These are phyloP conservation scores for Malurus cyaneus DNA, from an alignment of 2,113 vertebrate genomes.

Conservation along the genomic window DNA sequence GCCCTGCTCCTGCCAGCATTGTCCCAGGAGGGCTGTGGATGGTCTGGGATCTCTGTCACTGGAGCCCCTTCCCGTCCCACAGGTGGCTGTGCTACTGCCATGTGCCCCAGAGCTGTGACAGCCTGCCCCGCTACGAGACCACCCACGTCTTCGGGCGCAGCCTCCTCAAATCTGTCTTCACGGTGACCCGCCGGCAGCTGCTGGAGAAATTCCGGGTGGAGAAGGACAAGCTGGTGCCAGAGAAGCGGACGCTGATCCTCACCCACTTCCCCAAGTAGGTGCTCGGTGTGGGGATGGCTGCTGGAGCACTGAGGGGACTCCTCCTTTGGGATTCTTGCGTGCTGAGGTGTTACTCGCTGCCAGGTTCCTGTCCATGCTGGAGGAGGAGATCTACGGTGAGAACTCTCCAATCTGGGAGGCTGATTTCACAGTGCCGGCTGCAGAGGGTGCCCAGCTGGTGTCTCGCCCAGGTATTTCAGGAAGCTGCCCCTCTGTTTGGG, in stretches of 20 bases:
- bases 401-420: constrained; percentile 98
- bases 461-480: constrained; percentile 84
- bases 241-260: constrained; percentile 96
- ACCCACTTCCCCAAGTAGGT: constrained; percentile 98
- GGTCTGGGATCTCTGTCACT: not conserved
- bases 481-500: not conserved
- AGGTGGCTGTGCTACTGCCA: constrained; percentile 99
- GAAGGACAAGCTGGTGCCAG: constrained; percentile 96
- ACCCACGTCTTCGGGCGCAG: constrained; percentile 96
- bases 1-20: not conserved
- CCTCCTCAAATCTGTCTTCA: constrained; percentile 96
- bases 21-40: not conserved
- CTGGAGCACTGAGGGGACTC: not conserved
- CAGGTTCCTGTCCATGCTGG: constrained; percentile 98
- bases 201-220: constrained; percentile 98
- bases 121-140: constrained; percentile 94
- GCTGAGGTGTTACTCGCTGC: not conserved
- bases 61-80: not conserved
- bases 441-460: constrained; percentile 87
- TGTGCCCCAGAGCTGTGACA: constrained; percentile 96
- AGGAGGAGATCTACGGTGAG: constrained; percentile 97
- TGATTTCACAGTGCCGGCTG: constrained; percentile 90
- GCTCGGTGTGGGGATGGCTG: not conserved
- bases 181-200: constrained; percentile 92
- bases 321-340: accelerated